Evolutionary conservation across 2,113 vertebrate genomes (phyloP).

Genomic region (Indicator indicator): DNA sequence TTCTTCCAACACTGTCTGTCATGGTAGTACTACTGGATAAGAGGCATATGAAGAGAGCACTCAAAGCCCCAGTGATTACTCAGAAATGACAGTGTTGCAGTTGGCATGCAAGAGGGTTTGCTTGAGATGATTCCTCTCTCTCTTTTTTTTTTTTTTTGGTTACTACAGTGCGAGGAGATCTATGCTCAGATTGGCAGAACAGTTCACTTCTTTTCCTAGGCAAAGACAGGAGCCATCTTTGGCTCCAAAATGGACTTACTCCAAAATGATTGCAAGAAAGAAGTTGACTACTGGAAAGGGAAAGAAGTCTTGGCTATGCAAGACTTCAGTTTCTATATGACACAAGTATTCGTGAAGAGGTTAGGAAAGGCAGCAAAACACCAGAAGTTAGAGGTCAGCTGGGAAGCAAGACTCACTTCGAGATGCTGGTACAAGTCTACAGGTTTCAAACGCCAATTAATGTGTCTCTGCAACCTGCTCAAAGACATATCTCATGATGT

Average conservation of each 20-base stretch:
- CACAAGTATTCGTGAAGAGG: not conserved
- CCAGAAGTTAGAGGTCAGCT: not conserved
- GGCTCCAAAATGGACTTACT: not conserved
- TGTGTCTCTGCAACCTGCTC: not conserved
- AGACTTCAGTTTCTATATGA: not conserved
- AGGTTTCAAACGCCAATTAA: not conserved
- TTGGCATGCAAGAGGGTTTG: not conserved
- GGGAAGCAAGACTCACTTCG: not conserved
- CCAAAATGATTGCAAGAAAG: not conserved
- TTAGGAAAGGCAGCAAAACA: not conserved
- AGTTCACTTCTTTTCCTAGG: not conserved
- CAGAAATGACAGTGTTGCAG: not conserved
- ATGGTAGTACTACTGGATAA: not conserved
- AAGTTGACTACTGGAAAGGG: not conserved
- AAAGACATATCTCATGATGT: not conserved
- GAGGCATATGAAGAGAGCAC: constrained; percentile 21
- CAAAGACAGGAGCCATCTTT: not conserved
- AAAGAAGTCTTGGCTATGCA: not conserved
- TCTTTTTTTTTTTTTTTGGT: not conserved
- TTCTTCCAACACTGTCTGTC: constrained; percentile 40
- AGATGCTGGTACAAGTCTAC: not conserved
- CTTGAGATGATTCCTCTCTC: not conserved
- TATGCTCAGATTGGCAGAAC: not conserved
- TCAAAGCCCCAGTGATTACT: not conserved
- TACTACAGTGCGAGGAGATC: not conserved